Evolutionary conservation across 2,797 vertebrate genomes (phyloP).

Genomic region (Anolis apletophallus): DNA sequence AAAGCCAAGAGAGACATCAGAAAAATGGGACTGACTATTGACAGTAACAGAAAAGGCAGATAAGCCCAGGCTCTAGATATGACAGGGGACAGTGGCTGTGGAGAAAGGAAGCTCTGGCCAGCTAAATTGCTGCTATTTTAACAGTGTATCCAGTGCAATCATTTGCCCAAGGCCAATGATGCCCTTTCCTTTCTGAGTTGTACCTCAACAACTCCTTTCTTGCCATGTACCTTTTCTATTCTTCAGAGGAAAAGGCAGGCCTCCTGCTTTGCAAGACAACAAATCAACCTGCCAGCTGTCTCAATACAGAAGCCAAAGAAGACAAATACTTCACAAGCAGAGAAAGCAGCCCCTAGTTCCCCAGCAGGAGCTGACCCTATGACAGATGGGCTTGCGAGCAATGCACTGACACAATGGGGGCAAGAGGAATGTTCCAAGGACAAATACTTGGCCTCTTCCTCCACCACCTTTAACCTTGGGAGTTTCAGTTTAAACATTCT

Average conservation of each 20-base stretch:
- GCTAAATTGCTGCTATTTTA: background rate
- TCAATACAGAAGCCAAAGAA: conserved; percentile 63
- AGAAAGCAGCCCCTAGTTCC: conserved; percentile 65
- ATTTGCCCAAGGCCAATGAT: background rate
- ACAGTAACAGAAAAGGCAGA: too few relatives aligned
- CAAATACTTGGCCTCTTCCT: background rate
- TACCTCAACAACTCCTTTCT: conserved; percentile 8
- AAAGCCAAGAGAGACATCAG: too few relatives aligned
- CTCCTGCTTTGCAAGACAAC: conserved; percentile 70
- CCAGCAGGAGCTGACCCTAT: conserved; percentile 64
- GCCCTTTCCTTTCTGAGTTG: background rate
- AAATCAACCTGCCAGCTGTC: conserved; percentile 73
- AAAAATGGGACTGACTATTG: too few relatives aligned
- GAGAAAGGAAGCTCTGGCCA: background rate
- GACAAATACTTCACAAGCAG: conserved; percentile 71
- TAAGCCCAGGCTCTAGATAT: too few relatives aligned
- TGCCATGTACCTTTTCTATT: background rate
- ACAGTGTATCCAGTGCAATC: background rate
- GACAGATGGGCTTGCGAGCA: conserved; percentile 71
- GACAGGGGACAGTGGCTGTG: too few relatives aligned
- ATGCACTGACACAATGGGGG: conserved; percentile 70
- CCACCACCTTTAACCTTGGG: conserved; percentile 14
- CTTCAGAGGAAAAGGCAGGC: conserved; percentile 48
- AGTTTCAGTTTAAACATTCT: background rate
- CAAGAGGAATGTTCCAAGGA: background rate